A percentile compares a stretch with the other conserved stretches of the same genome.
Evolutionary conservation across 2,113 vertebrate genomes (phyloP).

Genomic region (Erinaceus europaeus): DNA sequence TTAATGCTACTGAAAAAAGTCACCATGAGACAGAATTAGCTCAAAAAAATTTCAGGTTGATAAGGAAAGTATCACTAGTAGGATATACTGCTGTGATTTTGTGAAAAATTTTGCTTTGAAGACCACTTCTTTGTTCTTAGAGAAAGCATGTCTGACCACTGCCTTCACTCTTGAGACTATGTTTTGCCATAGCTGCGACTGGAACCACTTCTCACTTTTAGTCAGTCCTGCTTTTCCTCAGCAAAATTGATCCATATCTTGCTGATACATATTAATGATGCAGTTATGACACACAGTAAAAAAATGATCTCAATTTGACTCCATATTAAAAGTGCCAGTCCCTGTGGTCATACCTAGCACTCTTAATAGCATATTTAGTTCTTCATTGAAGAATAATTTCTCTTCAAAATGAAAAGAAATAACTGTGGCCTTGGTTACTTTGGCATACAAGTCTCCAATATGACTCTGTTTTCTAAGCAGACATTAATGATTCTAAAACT

Average conservation of each 20-base stretch:
- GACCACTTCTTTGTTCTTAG: not conserved
- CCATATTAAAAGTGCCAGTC: constrained; percentile 79
- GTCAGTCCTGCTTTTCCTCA: constrained; percentile 59
- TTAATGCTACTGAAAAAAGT: not conserved
- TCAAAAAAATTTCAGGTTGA: not conserved
- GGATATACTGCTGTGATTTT: not conserved
- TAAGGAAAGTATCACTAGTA: not conserved
- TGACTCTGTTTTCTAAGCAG: constrained; percentile 97
- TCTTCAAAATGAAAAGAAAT: constrained; percentile 92
- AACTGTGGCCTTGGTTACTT: constrained; percentile 86
- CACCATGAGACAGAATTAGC: not conserved
- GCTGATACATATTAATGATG: constrained; percentile 68
- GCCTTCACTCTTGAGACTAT: not conserved
- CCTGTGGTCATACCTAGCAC: constrained; percentile 82
- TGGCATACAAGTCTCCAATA: constrained; percentile 91
- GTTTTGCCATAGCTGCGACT: not conserved
- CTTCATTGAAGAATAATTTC: constrained; percentile 89
- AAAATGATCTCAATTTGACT: constrained; percentile 84
- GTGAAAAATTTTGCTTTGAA: not conserved
- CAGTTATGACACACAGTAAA: constrained; percentile 71
- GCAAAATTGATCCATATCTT: constrained; percentile 42
- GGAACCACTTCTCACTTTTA: not conserved
- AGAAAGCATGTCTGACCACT: too few species aligned
- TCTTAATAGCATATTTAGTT: constrained; percentile 91
- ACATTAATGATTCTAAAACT: constrained; percentile 99